Evolutionary conservation across 2,797 vertebrate genomes (phyloP).

Genomic region (Microtus obscurus): DNA sequence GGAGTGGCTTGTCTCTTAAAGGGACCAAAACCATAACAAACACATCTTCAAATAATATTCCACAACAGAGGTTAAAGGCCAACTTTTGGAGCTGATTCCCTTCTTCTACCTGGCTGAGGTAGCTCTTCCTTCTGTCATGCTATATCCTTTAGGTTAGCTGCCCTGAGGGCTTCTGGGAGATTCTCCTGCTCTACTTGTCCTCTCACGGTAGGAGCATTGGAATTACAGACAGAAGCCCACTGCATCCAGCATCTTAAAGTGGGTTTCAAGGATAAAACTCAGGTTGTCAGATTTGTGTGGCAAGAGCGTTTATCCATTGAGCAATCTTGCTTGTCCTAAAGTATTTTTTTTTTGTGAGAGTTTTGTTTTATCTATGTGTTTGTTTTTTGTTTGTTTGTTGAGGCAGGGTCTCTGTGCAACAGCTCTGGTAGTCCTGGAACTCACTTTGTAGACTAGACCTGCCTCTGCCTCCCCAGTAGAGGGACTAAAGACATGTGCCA

Average conservation of each 20-base stretch:
- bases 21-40: no score
- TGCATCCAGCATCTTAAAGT: background rate
- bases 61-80: background rate
- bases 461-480: background rate
- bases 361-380: background rate
- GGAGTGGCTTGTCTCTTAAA: no score
- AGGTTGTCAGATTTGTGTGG: background rate
- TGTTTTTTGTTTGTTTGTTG: background rate
- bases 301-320: background rate
- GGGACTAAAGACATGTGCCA: no score
- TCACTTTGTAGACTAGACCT: background rate
- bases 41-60: no score
- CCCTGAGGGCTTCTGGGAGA: background rate
- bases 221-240: background rate
- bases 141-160: background rate
- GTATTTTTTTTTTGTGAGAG: conserved; percentile 3
- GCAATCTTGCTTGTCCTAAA: background rate
- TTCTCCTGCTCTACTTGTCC: background rate
- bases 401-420: background rate
- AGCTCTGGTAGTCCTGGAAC: background rate
- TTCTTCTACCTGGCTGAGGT: background rate
- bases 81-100: background rate
- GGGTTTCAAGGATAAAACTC: background rate
- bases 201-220: no score
- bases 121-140: background rate